Percentiles rank a stretch among this genome's conserved stretches.
Conservation (phyloP, 2,797 vertebrate genomes). For the Cetoscarus ocellatus region DNA sequence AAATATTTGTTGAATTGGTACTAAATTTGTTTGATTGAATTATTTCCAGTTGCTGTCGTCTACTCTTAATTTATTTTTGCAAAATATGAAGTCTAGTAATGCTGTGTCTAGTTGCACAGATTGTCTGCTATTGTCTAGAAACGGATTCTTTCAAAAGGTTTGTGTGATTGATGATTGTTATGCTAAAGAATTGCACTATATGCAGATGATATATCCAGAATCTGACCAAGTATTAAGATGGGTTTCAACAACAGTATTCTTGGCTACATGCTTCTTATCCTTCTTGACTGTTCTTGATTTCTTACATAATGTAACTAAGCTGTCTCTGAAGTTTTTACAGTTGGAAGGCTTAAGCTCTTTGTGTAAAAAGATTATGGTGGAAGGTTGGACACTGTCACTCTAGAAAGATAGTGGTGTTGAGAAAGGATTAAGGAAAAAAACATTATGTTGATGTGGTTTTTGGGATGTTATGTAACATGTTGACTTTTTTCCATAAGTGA, state of each 20-base stretch:
- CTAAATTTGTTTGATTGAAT: not conserved
- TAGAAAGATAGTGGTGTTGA: constrained; percentile 18
- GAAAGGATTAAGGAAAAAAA: not conserved
- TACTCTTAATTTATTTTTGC: constrained; percentile 9
- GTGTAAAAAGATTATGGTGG: constrained; percentile 32
- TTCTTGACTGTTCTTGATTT: constrained; percentile 19
- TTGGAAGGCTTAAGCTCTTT: constrained; percentile 24
- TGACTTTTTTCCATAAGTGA: not conserved
- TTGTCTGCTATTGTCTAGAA: too few species aligned
- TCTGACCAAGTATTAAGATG: not conserved
- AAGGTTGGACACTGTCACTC: constrained; percentile 24
- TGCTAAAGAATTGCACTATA: not conserved
- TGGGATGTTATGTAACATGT: not conserved
- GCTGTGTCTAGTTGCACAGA: too few species aligned
- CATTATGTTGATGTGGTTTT: not conserved
- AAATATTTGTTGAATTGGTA: not conserved
- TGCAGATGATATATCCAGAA: not conserved
- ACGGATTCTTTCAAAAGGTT: too few species aligned
- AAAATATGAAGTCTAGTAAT: too few species aligned
- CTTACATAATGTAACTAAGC: constrained; percentile 44
- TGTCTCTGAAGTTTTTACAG: constrained; percentile 44
- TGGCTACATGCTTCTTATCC: constrained; percentile 5
- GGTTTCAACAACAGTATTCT: not conserved
- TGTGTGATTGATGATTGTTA: not conserved
- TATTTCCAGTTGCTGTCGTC: not conserved